Conservation (phyloP, 1,140 invertebrate species). For the Drosophila equinoxialis region DNA sequence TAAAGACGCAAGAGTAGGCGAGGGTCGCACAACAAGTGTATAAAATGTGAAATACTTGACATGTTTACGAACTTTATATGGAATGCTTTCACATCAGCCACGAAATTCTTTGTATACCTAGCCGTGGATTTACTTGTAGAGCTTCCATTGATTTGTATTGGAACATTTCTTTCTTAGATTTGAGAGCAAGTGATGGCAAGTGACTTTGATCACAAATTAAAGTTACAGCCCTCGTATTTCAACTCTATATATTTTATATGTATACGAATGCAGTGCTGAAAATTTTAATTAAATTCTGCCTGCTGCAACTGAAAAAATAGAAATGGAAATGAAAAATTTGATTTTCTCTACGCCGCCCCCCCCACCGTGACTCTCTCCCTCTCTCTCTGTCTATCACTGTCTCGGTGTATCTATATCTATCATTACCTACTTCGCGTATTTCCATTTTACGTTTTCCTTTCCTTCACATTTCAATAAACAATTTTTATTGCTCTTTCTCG, state of each 20-base stretch:
- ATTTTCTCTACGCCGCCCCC: not conserved
- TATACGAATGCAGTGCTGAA: not conserved
- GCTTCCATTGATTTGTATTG: too few species aligned
- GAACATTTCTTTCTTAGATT: too few species aligned
- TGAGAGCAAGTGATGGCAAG: too few species aligned
- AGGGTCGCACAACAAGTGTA: not conserved
- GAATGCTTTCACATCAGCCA: too few species aligned
- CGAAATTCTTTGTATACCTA: too few species aligned
- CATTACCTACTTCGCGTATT: not conserved
- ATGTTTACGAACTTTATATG: too few species aligned
- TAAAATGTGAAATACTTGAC: not conserved
- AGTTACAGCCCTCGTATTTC: not conserved
- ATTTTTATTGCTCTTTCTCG: slow-evolving; percentile 28
- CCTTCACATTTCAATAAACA: slow-evolving; percentile 36
- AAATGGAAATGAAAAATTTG: not conserved
- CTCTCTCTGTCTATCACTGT: not conserved
- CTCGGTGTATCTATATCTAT: not conserved
- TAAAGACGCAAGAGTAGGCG: not conserved
- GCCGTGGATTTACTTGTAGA: too few species aligned
- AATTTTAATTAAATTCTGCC: slow-evolving; percentile 40
- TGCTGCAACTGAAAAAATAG: slow-evolving; percentile 23
- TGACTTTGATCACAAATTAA: too few species aligned
- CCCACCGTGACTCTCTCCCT: too few species aligned
- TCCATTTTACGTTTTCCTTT: slow-evolving; percentile 13
- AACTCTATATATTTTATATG: not conserved